Evolutionary conservation across 2,797 vertebrate species (phyloP).

Genomic region (Cuniculus paca): DNA sequence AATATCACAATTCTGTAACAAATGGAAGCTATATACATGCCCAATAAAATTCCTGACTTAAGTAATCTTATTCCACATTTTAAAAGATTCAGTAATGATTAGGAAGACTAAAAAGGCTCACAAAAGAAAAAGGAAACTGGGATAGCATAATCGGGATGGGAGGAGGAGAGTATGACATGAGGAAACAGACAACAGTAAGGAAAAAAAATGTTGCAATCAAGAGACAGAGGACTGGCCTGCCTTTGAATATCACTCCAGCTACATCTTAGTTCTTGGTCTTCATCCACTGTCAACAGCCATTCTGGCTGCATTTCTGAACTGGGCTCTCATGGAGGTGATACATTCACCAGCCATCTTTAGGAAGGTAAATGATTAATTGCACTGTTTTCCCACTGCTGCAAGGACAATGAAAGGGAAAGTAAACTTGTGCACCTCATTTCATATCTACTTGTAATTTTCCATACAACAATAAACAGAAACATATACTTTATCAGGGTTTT

Average conservation of each 20-base stretch:
- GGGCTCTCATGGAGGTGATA: conserved; percentile 83
- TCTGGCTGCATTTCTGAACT: conserved; percentile 85
- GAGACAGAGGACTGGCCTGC: conserved; percentile 84
- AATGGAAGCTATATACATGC: conserved; percentile 67
- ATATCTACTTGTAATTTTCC: conserved; percentile 84
- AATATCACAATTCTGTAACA: conserved; percentile 67
- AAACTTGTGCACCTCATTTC: conserved; percentile 79
- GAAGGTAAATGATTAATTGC: conserved; percentile 86
- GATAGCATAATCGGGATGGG: conserved; percentile 77
- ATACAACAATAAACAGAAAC: conserved; percentile 81
- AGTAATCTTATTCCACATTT: conserved; percentile 78
- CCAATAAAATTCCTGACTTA: conserved; percentile 71
- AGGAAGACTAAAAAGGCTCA: conserved; percentile 80
- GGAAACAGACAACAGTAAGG: conserved; percentile 81
- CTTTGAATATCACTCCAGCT: conserved; percentile 85
- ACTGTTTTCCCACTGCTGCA: conserved; percentile 84
- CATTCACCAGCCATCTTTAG: conserved; percentile 85
- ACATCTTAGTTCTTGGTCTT: conserved; percentile 85
- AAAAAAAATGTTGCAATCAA: conserved; percentile 84
- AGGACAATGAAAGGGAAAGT: conserved; percentile 85
- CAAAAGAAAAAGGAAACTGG: conserved; percentile 78
- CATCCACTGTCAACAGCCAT: conserved; percentile 87
- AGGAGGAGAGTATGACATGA: conserved; percentile 82
- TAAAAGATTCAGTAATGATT: conserved; percentile 77
- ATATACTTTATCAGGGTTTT: conserved; percentile 74